A percentile compares a stretch with the other conserved stretches of the same genome.
Evolutionary conservation across 1,140 invertebrate species (phyloP).

Genomic region (Rhopalosiphum padi): DNA sequence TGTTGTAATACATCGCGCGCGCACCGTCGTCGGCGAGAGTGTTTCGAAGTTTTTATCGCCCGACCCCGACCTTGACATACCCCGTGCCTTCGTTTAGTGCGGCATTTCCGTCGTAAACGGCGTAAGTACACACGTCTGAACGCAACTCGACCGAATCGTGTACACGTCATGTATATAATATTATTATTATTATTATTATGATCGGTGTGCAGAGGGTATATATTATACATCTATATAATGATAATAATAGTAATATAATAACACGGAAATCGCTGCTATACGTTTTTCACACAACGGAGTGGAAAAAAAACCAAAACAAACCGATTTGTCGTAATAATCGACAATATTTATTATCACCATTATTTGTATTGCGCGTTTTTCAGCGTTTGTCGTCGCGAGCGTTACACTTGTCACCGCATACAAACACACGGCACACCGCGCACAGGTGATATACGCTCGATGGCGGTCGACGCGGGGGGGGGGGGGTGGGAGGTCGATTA

Average conservation of each 20-base stretch:
- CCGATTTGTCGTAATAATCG: background rate
- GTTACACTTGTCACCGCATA: background rate
- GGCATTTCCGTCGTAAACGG: background rate
- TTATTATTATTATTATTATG: background rate
- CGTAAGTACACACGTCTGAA: background rate
- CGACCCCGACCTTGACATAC: conserved; percentile 54
- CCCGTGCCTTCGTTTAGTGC: background rate
- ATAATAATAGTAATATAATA: too few species aligned
- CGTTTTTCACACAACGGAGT: background rate
- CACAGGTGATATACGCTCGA: background rate
- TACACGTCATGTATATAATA: background rate
- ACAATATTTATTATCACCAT: background rate
- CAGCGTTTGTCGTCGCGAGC: background rate
- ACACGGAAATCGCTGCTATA: background rate
- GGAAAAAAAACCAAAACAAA: background rate
- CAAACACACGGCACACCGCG: background rate
- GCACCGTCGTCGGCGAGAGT: background rate
- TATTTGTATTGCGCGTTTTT: background rate
- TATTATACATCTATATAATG: too few species aligned
- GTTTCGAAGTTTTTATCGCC: conserved; percentile 41
- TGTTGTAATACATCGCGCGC: background rate
- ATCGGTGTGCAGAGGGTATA: background rate
- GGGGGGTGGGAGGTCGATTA: background rate
- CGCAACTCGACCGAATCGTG: background rate
- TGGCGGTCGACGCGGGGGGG: background rate